These are phyloP conservation scores for Paraescarpia echinospica DNA, from an alignment of 1,140 invertebrate genomes.

Conservation along the genomic window DNA sequence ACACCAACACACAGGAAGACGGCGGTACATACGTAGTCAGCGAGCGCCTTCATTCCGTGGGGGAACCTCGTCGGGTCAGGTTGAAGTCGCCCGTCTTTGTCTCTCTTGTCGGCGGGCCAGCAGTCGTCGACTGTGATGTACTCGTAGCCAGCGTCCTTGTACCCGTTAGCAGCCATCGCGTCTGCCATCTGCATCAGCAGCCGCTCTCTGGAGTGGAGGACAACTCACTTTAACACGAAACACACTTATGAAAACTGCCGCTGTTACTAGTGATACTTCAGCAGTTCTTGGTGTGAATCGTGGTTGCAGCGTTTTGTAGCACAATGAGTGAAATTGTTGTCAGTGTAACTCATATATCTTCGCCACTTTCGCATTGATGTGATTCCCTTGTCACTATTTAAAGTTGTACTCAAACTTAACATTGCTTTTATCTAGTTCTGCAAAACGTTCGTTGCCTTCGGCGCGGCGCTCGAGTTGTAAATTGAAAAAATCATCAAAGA, in stretches of 20 bases:
- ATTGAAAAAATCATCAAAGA: background rate
- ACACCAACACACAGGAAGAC: background rate
- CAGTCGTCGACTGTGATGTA: conserved; percentile 96
- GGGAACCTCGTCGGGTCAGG: conserved; percentile 87
- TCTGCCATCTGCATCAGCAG: conserved; percentile 92
- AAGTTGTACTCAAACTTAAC: too few relatives aligned
- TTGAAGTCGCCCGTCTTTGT: conserved; percentile 73
- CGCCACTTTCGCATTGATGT: background rate
- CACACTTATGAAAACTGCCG: too few relatives aligned
- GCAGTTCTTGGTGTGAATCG: too few relatives aligned
- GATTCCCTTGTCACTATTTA: background rate
- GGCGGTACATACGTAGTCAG: conserved; percentile 80
- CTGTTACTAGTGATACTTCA: too few relatives aligned
- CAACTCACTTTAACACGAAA: background rate
- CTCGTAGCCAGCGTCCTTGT: conserved; percentile 84
- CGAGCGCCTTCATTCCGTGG: conserved; percentile 83
- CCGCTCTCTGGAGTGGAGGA: conserved; percentile 70
- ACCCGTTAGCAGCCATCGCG: conserved; percentile 84
- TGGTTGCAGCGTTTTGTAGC: too few relatives aligned
- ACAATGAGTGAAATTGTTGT: too few relatives aligned
- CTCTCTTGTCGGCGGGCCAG: conserved; percentile 83
- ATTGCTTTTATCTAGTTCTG: too few relatives aligned
- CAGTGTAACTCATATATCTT: too few relatives aligned
- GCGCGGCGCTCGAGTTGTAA: background rate
- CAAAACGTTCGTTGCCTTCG: background rate